Conservation (phyloP, 2,113 vertebrate species). For the Labeo rohita region DNA sequence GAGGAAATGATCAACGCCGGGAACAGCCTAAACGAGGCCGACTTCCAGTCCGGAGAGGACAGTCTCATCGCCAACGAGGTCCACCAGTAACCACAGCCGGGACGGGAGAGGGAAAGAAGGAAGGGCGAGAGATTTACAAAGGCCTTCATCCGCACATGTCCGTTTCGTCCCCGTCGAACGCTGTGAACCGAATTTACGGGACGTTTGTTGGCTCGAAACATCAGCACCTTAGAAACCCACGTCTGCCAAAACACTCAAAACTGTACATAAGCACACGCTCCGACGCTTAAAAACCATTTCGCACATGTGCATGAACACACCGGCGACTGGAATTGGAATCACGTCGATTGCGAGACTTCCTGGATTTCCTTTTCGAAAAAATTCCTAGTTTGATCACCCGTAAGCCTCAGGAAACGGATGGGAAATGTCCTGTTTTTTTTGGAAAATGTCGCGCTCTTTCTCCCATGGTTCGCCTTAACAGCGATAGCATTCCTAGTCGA, state of each 20-base stretch:
- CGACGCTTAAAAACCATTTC: not conserved
- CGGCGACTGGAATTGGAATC: no score
- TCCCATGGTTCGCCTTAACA: constrained; percentile 14
- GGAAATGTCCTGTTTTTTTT: not conserved
- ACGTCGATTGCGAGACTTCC: not conserved
- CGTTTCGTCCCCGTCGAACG: not conserved
- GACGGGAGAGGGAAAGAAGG: constrained; percentile 32
- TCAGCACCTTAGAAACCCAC: constrained; percentile 43
- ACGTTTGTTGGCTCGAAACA: constrained; percentile 17
- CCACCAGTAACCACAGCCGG: constrained; percentile 73
- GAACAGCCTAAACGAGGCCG: constrained; percentile 90
- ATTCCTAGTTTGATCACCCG: not conserved
- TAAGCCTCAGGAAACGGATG: constrained; percentile 7
- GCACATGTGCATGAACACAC: not conserved
- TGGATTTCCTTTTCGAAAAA: not conserved
- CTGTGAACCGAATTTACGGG: not conserved
- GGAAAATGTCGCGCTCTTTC: not conserved
- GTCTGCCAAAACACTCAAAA: constrained; percentile 32
- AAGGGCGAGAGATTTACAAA: not conserved
- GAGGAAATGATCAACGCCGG: constrained; percentile 88
- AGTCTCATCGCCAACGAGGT: constrained; percentile 98
- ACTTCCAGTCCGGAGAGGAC: constrained; percentile 98
- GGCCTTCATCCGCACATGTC: not conserved
- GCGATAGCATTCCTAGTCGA: not conserved
- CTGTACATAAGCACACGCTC: constrained; percentile 63